Evolutionary conservation across 2,797 vertebrate species (phyloP), one percentile per base, ranked within the genome.

Genomic region (Fistularia commersonii): DNA sequence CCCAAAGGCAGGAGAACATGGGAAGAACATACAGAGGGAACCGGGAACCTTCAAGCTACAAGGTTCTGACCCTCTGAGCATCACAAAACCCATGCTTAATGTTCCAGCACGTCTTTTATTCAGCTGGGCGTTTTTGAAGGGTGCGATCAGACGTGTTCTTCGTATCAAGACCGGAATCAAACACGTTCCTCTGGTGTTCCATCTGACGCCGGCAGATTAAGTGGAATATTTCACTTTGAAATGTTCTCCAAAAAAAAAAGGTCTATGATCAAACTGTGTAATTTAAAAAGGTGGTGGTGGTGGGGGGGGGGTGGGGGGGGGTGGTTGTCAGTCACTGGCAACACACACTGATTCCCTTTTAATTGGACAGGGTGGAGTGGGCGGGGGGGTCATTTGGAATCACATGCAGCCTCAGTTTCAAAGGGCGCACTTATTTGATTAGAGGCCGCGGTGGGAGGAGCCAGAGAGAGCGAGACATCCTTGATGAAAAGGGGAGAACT

Each of bases 361-460:
- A 77, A 72, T 82, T 50, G 54, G 49, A 59, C n/a, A n/a, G n/a
- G n/a, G n/a, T n/a, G n/a, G n/a, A n/a, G n/a, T n/a, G 54, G 54
- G 32, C 47, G 52, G 43, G 57, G 46, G 49, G 48, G 64, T 60
- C 69, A 64, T 67, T 45, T 47, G 52, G 55, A 81, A 81, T 79
- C 72, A 66, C 70, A 77, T 48, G 72, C 57, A 63, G 59, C 70
- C 79, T 77, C 77, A 44, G 72, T 82, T 84, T 82, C 74, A 85
- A 85, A 71, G 71, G 61, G 61, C 72, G 76, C 42, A 55, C 61
- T 81, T 76, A 86, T 79, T 90, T 88, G 77, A 87, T 89, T 86
- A 82, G 78, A 48, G 51, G 69, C 72, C 69, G 61, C 72, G 73
- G 66, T 75, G 52, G 56, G 51, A 77, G 72, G 51, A 57, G 67